These are phyloP conservation scores for Gavia stellata DNA, from an alignment of 2,113 vertebrate genomes.

Conservation along the genomic window DNA sequence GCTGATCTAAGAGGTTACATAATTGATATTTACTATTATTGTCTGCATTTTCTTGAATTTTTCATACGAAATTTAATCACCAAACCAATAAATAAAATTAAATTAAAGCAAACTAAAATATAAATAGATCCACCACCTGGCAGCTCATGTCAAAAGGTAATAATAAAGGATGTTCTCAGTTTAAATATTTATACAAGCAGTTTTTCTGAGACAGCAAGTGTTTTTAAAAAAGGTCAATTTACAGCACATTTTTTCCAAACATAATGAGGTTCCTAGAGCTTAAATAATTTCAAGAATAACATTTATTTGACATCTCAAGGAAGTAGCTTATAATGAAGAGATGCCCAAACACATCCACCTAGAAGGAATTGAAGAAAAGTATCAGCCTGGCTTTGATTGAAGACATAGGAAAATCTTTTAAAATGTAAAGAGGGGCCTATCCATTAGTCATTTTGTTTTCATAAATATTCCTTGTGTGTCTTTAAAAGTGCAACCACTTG, in stretches of 20 bases:
- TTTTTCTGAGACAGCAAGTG: background rate
- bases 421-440: background rate
- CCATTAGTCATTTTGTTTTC: background rate
- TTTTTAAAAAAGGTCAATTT: background rate
- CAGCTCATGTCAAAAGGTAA: background rate
- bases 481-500: background rate
- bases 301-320: constrained; percentile 5
- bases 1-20: background rate
- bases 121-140: background rate
- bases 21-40: constrained; percentile 30
- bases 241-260: background rate
- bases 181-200: constrained; percentile 36
- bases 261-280: background rate
- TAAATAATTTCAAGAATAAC: constrained; percentile 4
- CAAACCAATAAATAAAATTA: background rate
- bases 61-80: constrained; percentile 16
- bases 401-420: background rate
- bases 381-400: background rate
- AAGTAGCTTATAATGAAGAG: background rate
- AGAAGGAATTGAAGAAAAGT: background rate
- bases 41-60: background rate
- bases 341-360: background rate
- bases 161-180: background rate
- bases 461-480: background rate
- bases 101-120: constrained; percentile 15